Evolutionary conservation across 2,113 vertebrate genomes (phyloP).

Genomic region (Piliocolobus tephrosceles): DNA sequence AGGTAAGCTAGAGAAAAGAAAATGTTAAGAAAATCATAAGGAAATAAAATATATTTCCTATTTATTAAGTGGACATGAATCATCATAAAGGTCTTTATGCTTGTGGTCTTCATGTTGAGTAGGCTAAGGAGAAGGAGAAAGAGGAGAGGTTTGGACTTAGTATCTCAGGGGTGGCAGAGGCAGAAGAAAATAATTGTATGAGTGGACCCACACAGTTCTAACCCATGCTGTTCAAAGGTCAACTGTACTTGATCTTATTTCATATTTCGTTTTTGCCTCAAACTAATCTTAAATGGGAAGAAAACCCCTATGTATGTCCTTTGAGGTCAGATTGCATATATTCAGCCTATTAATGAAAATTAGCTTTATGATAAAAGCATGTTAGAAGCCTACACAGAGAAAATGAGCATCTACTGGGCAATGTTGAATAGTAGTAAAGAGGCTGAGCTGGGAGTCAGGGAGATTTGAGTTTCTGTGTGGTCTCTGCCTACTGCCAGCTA

Average conservation of each 20-base stretch:
- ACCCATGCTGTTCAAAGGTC: neutral
- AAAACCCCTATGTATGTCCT: neutral
- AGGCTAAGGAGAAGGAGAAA: neutral
- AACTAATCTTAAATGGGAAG: neutral
- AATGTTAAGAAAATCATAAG: neutral
- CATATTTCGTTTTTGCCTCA: neutral
- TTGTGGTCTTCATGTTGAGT: neutral
- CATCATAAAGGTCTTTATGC: neutral
- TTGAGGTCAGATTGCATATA: neutral
- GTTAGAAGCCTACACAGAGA: neutral
- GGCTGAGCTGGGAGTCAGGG: neutral
- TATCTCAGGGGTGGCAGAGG: neutral
- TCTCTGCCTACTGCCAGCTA: neutral
- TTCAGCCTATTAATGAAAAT: neutral
- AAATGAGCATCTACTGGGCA: neutral
- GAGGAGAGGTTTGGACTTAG: neutral
- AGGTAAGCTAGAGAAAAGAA: neutral
- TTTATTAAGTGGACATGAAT: neutral
- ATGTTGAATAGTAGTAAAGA: neutral
- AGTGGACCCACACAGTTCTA: neutral
- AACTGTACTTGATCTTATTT: neutral
- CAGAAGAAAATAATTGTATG: neutral
- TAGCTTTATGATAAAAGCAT: constrained; percentile 20
- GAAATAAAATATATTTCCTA: neutral
- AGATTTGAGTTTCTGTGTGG: neutral